Conservation (phyloP, 2,888 invertebrate genomes). For the Heliconius aoede region DNA sequence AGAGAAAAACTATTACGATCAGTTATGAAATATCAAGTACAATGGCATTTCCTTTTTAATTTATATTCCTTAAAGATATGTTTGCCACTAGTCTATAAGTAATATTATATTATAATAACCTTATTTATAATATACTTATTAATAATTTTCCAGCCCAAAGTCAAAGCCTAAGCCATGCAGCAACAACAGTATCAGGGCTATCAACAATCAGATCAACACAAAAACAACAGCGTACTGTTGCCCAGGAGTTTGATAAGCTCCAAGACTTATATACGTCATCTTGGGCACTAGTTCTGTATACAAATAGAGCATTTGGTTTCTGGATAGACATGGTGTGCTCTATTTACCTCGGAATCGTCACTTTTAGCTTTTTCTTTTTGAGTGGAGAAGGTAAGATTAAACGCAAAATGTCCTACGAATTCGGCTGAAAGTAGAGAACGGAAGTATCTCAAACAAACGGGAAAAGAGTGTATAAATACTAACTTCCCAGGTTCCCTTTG, state of each 20-base stretch:
- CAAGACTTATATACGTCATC: slow-evolving; percentile 5
- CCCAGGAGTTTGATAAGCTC: slow-evolving; percentile 51
- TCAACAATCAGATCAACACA: background rate
- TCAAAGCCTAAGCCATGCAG: background rate
- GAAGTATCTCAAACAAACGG: too few species aligned
- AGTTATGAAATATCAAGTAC: too few species aligned
- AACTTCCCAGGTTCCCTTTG: too few species aligned
- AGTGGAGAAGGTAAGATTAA: background rate
- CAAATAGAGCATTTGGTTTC: slow-evolving; percentile 6
- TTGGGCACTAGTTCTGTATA: slow-evolving; percentile 6
- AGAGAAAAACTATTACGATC: too few species aligned
- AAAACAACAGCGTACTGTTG: background rate
- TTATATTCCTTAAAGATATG: too few species aligned
- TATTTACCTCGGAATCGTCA: slow-evolving; percentile 3
- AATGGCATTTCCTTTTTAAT: too few species aligned
- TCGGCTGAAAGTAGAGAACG: too few species aligned
- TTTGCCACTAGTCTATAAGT: too few species aligned
- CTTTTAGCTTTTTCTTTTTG: slow-evolving; percentile 15
- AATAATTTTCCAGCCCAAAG: slow-evolving; percentile 6
- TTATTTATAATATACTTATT: background rate
- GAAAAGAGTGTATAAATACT: too few species aligned
- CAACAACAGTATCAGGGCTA: slow-evolving; percentile 1
- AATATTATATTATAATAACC: too few species aligned
- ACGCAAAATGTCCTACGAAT: background rate
- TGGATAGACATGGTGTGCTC: slow-evolving; percentile 16